Evolutionary conservation across 1,140 invertebrate species (phyloP), one percentile per base, ranked within the genome.

Genomic region (Eueides isabella): DNA sequence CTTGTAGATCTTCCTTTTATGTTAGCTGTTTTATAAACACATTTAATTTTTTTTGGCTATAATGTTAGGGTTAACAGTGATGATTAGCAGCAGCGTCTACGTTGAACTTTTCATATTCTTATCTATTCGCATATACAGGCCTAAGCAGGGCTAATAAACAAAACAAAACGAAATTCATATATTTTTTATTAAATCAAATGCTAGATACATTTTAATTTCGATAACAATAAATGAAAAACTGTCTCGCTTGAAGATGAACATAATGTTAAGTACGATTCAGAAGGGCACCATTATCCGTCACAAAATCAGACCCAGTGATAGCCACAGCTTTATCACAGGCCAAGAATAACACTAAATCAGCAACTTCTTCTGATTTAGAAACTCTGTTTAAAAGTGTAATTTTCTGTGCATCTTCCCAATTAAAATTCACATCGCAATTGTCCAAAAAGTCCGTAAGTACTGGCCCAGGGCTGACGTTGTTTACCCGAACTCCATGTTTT

Each of bases 401-500:
- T 4, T 23, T 2, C 41, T 65, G 64, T 0, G 30, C 6, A 29
- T 65, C 9, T 70, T 55, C 48, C 48, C 23, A 26, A 23, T 23
- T 55, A 55, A 55, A 26, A 5, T 55, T 14, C 19, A 55, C 1
- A 26, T 26, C 48, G 19, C 19, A 61, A 48, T 79, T 79, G 1
- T 63, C 29, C 28, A 79, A 61, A n/a, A 79, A 62, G 29, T 79
- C 77, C 29, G 77, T 76, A 23, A 44, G 26, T 6, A 77, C 72
- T 3, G 75, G 78, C 11, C 78, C 78, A 28, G 78, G 78, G 68
- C 75, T 77, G 38, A 80, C 41, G 38, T 30, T 48, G 29, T 77
- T 77, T 0, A 80, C 75, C 30, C 78, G 69, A 9, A 80, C 75
- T 14, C 72, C 72, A 38, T 75, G 31, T 23, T 72, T 68, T 11